A percentile compares a stretch with the other conserved stretches of the same genome.
phyloP scores from a whole-genome alignment of 2,888 invertebrate genomes.

The Osedax fenrisi region DNA sequence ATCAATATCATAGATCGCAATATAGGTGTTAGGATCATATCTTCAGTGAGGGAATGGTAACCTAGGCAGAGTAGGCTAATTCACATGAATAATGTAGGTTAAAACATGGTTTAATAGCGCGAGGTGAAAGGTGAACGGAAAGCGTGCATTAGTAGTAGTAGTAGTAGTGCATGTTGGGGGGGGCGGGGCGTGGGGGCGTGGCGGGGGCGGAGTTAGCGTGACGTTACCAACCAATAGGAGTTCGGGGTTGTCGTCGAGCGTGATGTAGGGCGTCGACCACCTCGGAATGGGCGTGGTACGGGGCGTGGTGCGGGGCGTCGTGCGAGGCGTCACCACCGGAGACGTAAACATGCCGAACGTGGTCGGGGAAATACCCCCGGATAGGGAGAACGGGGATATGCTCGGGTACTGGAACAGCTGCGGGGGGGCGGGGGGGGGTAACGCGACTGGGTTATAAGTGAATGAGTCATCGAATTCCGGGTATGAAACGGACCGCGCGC shows the following conservation, averaged over 20 bases:
- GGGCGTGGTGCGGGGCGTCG: slow-evolving; percentile 63
- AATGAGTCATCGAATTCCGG: background rate
- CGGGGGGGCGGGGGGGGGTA: slow-evolving; percentile 40
- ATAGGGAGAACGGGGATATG: slow-evolving; percentile 61
- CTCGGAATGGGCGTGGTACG: slow-evolving; percentile 58
- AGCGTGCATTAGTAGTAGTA: too few relatives aligned
- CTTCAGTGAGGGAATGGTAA: too few relatives aligned
- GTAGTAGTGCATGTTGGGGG: too few relatives aligned
- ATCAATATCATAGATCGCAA: too few relatives aligned
- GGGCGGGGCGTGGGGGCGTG: too few relatives aligned
- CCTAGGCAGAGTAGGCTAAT: too few relatives aligned
- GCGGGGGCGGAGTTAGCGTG: too few relatives aligned
- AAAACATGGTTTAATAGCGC: too few relatives aligned
- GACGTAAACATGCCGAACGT: slow-evolving; percentile 71
- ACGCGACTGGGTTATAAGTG: slow-evolving; percentile 54
- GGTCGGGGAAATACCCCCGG: slow-evolving; percentile 74
- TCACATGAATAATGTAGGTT: too few relatives aligned
- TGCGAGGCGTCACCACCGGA: slow-evolving; percentile 63
- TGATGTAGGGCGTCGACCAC: slow-evolving; percentile 77
- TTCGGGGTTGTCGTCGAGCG: slow-evolving; percentile 70
- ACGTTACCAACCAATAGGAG: background rate
- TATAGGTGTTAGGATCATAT: too few relatives aligned
- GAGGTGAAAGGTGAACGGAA: too few relatives aligned
- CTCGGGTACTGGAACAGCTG: slow-evolving; percentile 85
- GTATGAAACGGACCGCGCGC: background rate